Evolutionary conservation across 2,113 vertebrate species (phyloP).

Genomic region (Pithys albifrons): DNA sequence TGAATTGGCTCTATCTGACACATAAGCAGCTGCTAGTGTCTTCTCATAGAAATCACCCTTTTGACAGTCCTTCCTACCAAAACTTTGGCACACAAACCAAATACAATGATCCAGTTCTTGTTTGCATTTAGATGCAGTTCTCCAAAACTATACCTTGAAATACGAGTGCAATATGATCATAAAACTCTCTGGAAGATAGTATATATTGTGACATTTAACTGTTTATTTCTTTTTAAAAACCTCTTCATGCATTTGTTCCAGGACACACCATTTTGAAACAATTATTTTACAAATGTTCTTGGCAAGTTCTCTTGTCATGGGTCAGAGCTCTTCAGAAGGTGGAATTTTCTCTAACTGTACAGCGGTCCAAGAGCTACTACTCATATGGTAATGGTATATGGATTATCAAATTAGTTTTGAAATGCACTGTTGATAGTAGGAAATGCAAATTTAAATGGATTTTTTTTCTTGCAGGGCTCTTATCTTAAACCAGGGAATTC

Average conservation of each 20-base stretch:
- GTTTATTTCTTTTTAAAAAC: neutral
- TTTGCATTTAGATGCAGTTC: neutral
- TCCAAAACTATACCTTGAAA: neutral
- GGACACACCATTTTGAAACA: neutral
- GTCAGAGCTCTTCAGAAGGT: neutral
- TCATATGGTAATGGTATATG: neutral
- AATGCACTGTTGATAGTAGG: neutral
- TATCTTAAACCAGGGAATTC: neutral
- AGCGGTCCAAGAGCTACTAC: neutral
- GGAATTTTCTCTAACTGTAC: neutral
- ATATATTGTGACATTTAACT: neutral
- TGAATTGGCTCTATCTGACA: neutral
- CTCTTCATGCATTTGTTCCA: neutral
- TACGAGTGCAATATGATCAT: neutral
- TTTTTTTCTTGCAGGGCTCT: fast-evolving
- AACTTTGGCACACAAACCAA: neutral
- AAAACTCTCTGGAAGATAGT: neutral
- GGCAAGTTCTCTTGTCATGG: neutral
- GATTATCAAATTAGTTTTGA: neutral
- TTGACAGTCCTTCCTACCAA: neutral
- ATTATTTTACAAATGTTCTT: neutral
- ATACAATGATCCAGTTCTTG: neutral
- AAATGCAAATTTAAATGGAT: neutral
- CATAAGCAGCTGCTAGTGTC: neutral
- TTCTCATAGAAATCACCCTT: neutral